Percentiles rank a stretch among this genome's conserved stretches.
Evolutionary conservation across 2,888 invertebrate genomes (phyloP).

Genomic region (Rhynchonema sp.): DNA sequence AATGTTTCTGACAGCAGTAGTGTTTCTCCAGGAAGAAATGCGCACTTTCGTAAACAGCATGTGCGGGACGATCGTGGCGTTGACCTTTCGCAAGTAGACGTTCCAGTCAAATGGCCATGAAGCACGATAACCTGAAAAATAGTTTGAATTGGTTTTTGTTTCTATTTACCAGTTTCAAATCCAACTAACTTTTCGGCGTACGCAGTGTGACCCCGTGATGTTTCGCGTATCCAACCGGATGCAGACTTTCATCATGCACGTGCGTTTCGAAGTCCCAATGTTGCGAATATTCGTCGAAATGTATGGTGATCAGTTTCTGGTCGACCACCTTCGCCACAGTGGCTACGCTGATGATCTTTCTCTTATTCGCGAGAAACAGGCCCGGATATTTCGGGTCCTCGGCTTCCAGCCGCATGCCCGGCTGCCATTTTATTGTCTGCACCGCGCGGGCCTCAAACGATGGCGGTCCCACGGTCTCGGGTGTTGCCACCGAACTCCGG

Average conservation of each 20-base stretch:
- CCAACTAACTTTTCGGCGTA: neutral
- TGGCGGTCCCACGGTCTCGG: too few relatives aligned
- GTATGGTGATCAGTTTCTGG: too few relatives aligned
- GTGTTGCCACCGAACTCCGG: too few relatives aligned
- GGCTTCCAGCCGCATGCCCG: neutral
- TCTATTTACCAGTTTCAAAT: neutral
- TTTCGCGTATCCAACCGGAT: neutral
- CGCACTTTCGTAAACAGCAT: neutral
- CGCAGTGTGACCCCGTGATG: neutral
- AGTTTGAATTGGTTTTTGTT: neutral
- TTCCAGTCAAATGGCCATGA: neutral
- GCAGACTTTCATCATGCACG: neutral
- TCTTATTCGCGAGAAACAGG: too few relatives aligned
- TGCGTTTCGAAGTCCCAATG: neutral
- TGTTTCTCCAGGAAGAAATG: too few relatives aligned
- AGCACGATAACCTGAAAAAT: neutral
- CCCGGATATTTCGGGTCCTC: too few relatives aligned
- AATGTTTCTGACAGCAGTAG: neutral
- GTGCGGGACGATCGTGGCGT: neutral
- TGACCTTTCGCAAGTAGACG: neutral
- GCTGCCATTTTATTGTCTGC: too few relatives aligned
- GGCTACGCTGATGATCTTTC: too few relatives aligned
- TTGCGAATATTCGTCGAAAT: neutral
- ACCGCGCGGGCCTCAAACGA: too few relatives aligned
- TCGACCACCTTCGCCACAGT: too few relatives aligned